A percentile compares a stretch with the other conserved stretches of the same genome.
These are phyloP conservation scores for Cyclura pinguis DNA, from an alignment of 2,797 vertebrate genomes.

Conservation along the genomic window DNA sequence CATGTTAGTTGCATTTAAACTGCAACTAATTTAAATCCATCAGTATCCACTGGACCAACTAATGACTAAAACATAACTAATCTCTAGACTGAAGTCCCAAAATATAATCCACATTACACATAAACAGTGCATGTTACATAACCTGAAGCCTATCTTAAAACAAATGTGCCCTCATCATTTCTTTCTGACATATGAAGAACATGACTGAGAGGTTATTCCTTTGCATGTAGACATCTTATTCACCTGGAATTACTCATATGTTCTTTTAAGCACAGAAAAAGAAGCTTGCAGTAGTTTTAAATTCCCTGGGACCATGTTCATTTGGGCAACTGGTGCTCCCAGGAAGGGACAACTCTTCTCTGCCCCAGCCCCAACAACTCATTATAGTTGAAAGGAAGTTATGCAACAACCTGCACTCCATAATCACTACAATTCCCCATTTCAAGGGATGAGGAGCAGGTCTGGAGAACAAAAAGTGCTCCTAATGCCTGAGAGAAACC, in stretches of 20 bases:
- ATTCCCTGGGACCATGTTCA: not conserved
- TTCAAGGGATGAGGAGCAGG: too few relatives aligned
- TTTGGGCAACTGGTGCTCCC: too few relatives aligned
- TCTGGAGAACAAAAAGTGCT: too few relatives aligned
- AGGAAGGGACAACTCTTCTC: too few relatives aligned
- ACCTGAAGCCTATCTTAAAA: not conserved
- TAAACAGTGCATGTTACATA: not conserved
- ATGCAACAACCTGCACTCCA: too few relatives aligned
- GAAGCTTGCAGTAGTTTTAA: not conserved
- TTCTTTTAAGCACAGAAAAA: not conserved
- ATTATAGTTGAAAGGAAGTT: too few relatives aligned
- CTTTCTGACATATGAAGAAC: not conserved
- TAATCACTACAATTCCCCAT: too few relatives aligned
- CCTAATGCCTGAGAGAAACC: too few relatives aligned
- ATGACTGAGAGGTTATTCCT: not conserved
- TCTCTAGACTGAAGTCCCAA: not conserved
- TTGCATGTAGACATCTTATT: not conserved
- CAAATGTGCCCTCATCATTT: not conserved
- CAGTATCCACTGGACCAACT: not conserved
- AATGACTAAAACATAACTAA: not conserved
- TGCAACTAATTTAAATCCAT: not conserved
- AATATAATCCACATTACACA: not conserved
- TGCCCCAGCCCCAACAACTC: too few relatives aligned
- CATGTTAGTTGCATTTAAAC: not conserved
- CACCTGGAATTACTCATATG: not conserved